Percentiles rank a stretch among this genome's conserved stretches.
These are phyloP conservation scores for Buceros bicornis DNA, from an alignment of 2,797 vertebrate genomes.

Conservation along the genomic window DNA sequence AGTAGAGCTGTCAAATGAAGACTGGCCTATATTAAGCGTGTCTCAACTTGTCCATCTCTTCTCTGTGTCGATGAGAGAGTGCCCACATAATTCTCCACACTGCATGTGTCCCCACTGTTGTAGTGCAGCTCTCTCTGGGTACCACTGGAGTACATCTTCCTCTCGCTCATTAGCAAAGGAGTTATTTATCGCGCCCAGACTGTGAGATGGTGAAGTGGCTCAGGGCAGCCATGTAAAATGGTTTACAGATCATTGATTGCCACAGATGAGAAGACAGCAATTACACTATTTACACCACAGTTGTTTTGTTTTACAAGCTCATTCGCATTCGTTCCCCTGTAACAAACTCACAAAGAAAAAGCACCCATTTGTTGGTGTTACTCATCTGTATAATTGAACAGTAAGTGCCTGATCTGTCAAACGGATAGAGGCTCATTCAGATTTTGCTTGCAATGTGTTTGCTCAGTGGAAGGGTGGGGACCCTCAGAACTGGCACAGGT, in stretches of 20 bases:
- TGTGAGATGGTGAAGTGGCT: conserved; percentile 25
- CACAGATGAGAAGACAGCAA: conserved; percentile 59
- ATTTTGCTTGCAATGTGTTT: background rate
- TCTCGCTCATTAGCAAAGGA: background rate
- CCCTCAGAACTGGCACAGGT: background rate
- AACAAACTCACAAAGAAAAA: conserved; percentile 1
- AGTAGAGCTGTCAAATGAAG: background rate
- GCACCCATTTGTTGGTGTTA: conserved; percentile 20
- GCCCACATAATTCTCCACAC: rapidly evolving
- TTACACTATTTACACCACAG: conserved; percentile 60
- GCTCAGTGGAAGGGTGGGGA: background rate
- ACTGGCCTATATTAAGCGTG: background rate
- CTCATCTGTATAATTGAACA: conserved; percentile 67
- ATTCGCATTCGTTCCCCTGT: background rate
- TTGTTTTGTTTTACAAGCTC: conserved; percentile 65
- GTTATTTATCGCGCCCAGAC: conserved; percentile 18
- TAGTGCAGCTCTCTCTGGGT: background rate
- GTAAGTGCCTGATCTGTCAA: conserved; percentile 26
- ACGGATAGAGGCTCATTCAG: conserved; percentile 1
- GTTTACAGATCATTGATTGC: conserved; percentile 62
- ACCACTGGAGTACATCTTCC: background rate
- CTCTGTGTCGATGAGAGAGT: background rate
- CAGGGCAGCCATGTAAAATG: background rate
- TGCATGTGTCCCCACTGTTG: rapidly evolving
- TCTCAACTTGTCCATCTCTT: background rate